A percentile compares a stretch with the other conserved stretches of the same genome.
phyloP scores from a whole-genome alignment of 2,888 invertebrate genomes.

The Entomobrya multifasciata region DNA sequence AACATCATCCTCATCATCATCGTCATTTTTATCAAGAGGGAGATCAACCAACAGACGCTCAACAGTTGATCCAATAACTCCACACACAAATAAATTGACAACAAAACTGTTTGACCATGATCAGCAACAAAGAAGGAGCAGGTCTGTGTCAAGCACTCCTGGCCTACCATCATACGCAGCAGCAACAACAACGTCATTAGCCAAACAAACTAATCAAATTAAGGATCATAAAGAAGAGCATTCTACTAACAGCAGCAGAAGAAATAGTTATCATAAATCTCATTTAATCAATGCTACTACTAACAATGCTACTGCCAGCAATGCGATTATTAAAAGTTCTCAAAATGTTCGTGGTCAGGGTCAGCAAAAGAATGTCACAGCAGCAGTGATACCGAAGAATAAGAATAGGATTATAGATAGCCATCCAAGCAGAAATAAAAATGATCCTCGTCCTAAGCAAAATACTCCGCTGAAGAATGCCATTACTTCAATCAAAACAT shows the following conservation, averaged over 20 bases:
- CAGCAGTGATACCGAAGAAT: not conserved
- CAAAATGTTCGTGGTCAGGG: slow-evolving; percentile 49
- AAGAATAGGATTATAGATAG: slow-evolving; percentile 41
- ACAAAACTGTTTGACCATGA: slow-evolving; percentile 7
- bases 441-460: slow-evolving; percentile 29
- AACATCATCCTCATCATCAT: not conserved
- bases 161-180: slow-evolving; percentile 45
- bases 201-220: slow-evolving; percentile 70
- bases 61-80: slow-evolving; percentile 31
- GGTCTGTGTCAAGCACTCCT: slow-evolving; percentile 45
- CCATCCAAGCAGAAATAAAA: slow-evolving; percentile 40
- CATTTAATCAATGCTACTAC: slow-evolving; percentile 40
- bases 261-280: slow-evolving; percentile 37
- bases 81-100: not conserved
- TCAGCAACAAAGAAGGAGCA: slow-evolving; percentile 23
- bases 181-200: slow-evolving; percentile 58
- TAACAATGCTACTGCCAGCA: not conserved
- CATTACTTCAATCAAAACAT: slow-evolving; percentile 21
- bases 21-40: slow-evolving; percentile 28
- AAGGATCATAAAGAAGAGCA: slow-evolving; percentile 50
- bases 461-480: slow-evolving; percentile 35
- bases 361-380: slow-evolving; percentile 33
- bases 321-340: not conserved
- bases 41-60: slow-evolving; percentile 36
- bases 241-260: slow-evolving; percentile 9